A percentile compares a stretch with the other conserved stretches of the same genome.
phyloP scores from a whole-genome alignment of 2,113 vertebrate species.

The Tonatia bakeri region DNA sequence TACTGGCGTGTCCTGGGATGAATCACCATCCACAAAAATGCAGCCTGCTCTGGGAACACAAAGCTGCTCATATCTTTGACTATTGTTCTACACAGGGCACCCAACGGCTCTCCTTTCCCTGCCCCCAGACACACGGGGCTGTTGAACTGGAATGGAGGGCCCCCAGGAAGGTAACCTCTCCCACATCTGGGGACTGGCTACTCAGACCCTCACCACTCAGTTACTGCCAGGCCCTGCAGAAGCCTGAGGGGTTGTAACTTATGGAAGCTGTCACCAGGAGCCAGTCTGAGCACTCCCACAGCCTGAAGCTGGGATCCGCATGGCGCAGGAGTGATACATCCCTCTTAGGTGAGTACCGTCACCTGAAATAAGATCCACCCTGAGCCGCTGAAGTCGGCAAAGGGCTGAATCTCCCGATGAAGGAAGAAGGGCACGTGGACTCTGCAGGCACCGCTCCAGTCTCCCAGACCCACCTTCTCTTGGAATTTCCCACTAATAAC shows the following conservation, averaged over 20 bases:
- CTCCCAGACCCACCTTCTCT: neutral
- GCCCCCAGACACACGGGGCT: neutral
- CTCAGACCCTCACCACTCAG: neutral
- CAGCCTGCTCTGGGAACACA: conserved; percentile 61
- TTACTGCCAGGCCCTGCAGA: neutral
- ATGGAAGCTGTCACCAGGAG: neutral
- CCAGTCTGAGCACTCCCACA: neutral
- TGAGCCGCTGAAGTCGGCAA: neutral
- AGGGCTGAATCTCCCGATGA: neutral
- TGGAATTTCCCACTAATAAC: neutral
- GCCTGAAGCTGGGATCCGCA: neutral
- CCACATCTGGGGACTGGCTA: neutral
- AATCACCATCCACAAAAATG: conserved; percentile 73
- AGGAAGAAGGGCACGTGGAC: neutral
- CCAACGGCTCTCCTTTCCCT: neutral
- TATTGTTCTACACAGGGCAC: conserved; percentile 57
- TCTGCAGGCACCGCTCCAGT: neutral
- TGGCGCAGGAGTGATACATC: neutral
- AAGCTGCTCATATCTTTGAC: conserved; percentile 36
- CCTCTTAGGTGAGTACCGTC: neutral
- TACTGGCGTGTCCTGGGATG: conserved; percentile 34
- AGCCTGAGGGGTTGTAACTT: neutral
- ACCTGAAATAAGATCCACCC: neutral
- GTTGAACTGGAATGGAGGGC: neutral
- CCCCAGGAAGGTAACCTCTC: neutral